Evolutionary conservation across 1,140 invertebrate species (phyloP), one percentile per base, ranked within the genome.

Genomic region (Trichonephila clavipes): DNA sequence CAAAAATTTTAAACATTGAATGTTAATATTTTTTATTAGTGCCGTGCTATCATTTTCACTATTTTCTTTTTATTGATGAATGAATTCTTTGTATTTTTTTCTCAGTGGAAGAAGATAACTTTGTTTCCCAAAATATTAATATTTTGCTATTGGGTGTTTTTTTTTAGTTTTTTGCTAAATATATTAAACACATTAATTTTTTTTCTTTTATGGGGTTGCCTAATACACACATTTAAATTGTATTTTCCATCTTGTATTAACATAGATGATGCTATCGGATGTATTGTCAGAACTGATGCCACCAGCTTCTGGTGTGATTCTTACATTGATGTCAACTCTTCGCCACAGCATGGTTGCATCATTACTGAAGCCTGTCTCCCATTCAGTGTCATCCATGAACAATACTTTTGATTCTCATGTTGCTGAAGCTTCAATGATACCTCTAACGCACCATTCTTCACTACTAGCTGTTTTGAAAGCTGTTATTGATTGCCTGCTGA

Each of bases 401-500:
- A 94, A 64, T 40, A 94, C 97, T 97, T 97, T 93, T 95, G 95
- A 77, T 90, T 94, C 24, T 72, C 94, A 90, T 66, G 94, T 88
- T 34, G 18, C 62, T 24, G 92, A 93, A 51, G n/a, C 51, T 28
- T 40, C 64, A 51, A 44, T 72, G 62, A 90, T 94, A 19, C 77
- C 93, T 6, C 10, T 94, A 59, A 87, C 95, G n/a, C 94, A 95
- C 86, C 95, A 95, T 51, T 95, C 96, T 44, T 96, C 96, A n/a
- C 94, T 96, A 8, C 96, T 96, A 90, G 95, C 96, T 28, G 96
- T 96, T n/a, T 95, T 97, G 16, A 95, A 95, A 88, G 96, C 96
- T 24, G 94, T 97, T 12, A 95, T 97, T 40, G 96, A 96, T 64
- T 96, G 96, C 95, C 96, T 97, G 51, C 94, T 96, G 12, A 95